Evolutionary conservation across 2,113 vertebrate genomes (phyloP), one percentile per base, ranked within the genome.

Genomic region (Bettongia penicillata): DNA sequence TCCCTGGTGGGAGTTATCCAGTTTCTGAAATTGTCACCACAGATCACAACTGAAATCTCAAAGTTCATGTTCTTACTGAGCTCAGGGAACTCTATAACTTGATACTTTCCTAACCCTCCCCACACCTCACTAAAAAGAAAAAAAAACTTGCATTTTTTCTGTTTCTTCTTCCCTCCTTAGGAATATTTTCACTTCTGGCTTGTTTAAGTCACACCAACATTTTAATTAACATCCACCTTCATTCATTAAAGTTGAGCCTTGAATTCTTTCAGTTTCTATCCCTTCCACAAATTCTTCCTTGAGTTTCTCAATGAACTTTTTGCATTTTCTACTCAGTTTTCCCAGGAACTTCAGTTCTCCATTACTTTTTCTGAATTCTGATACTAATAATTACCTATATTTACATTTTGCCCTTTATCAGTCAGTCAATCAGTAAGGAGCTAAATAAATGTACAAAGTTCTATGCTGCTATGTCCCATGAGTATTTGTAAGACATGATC

Each of bases 161-260:
- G 9, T 51, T 90, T 51, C 48, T 49, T 50, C 93, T 53, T 28
- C n/a, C 12, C 48, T 48, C 55, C 55, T 0, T 0, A 92, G 50
- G 68, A 95, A 84, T 19, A 2, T 77, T 53, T 53, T 95, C 3
- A 25, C 53, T 92, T 91, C 95, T 94, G 96, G 1, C 43, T 97
- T 89, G 90, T 90, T 97, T 96, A 93, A 95, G 93, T 93, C 91
- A 47, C 92, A 53, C 94, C 96, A 84, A 23, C 68, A 51, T 0
- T 0, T 43, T 96, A 51, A 96, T 96, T 48, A 53, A 49, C 14
- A 0, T 11, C 90, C 49, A 49, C 8, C 26, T 90, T 31, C 48
- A n/a, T 50, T 37, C 68, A 28, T 51, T 0, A 2, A 0, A 52
- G 9, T 52, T 3, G 26, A 47, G 55, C 91, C 89, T 47, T 12